phyloP scores from a whole-genome alignment of 2,888 invertebrate species.

The Reticulitermes lucifugus region DNA sequence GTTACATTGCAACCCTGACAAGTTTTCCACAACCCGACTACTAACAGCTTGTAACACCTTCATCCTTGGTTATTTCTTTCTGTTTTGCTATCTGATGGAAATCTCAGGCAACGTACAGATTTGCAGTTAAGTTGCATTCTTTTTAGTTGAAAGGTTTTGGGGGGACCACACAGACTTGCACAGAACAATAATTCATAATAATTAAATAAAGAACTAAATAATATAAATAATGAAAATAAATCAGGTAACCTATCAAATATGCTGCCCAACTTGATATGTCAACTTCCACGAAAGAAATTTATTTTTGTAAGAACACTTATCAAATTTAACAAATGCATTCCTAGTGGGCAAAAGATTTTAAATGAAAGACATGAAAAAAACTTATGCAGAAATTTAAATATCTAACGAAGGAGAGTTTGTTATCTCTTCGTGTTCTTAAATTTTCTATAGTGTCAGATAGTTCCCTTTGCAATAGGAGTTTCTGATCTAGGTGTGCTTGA shows the following conservation, averaged over 20 bases:
- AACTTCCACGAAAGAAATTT: constrained; percentile 57
- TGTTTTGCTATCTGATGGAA: constrained; percentile 26
- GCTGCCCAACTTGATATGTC: constrained; percentile 56
- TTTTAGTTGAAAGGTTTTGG: constrained; percentile 52
- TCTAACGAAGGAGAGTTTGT: constrained; percentile 54
- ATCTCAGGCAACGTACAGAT: constrained; percentile 52
- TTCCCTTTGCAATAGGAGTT: constrained; percentile 54
- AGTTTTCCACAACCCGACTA: constrained; percentile 44
- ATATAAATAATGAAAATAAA: constrained; percentile 55
- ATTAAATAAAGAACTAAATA: constrained; percentile 51
- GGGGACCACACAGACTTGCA: constrained; percentile 56
- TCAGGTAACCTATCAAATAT: constrained; percentile 56
- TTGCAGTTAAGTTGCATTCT: background rate
- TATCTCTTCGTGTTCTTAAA: constrained; percentile 54
- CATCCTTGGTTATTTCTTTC: constrained; percentile 40
- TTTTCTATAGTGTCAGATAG: constrained; percentile 55
- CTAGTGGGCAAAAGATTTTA: constrained; percentile 57
- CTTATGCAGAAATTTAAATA: constrained; percentile 53
- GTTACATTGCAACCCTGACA: constrained; percentile 12
- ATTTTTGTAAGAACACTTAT: constrained; percentile 57
- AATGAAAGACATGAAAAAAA: constrained; percentile 55
- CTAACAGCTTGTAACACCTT: constrained; percentile 45
- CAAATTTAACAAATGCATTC: constrained; percentile 57
- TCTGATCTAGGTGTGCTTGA: constrained; percentile 48
- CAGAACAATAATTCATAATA: constrained; percentile 54